Evolutionary conservation across 2,888 invertebrate species (phyloP), one percentile per base, ranked within the genome.

Genomic region (Netelia inedita): DNA sequence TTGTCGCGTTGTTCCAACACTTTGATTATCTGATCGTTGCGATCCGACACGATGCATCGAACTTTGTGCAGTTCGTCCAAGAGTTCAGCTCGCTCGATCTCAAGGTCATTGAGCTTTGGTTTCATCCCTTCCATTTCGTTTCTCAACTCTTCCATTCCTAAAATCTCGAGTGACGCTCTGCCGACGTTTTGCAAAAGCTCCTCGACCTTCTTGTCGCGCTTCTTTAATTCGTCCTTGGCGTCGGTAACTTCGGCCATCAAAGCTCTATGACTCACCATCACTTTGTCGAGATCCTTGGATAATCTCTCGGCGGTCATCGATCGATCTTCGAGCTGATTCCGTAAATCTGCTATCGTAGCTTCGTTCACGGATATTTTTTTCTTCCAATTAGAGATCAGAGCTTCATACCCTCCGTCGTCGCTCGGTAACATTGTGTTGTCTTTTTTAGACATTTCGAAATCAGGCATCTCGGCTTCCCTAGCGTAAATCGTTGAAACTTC

Each of bases 121-220:
- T 88, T 88, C 75, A 91, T 72, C 6, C 50, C 59, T 8, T 91
- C 90, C 3, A 91, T 85, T 74, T 90, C 88, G 21, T 69, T 86
- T 23, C 83, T 85, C 55, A 91, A 66, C 1, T 87, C 59, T 11
- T 71, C 68, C 83, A 83, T 86, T 1, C 88, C 89, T 16, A 89
- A 73, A 53, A 85, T 19, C 3, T 88, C 85, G 14, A 88, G 68
- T 9, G 89, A 85, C 8, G 89, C 87, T 55, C 88, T 85, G 61
- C 88, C 86, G n/a, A 90, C 68, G 5, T 86, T 84, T 8, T 84
- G 68, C 43, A 89, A 23, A 0, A 92, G 83, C 3, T 88, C 83
- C 0, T 86, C 82, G 68, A 91, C 91, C 88, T 91, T 91, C 0
- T 87, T 83, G 43, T 92, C 91, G 19, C 87, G 88, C 23, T 82